Base-by-base conservation (phyloP, 2,113 vertebrate species). In the Fregetta grallaria region DNA sequence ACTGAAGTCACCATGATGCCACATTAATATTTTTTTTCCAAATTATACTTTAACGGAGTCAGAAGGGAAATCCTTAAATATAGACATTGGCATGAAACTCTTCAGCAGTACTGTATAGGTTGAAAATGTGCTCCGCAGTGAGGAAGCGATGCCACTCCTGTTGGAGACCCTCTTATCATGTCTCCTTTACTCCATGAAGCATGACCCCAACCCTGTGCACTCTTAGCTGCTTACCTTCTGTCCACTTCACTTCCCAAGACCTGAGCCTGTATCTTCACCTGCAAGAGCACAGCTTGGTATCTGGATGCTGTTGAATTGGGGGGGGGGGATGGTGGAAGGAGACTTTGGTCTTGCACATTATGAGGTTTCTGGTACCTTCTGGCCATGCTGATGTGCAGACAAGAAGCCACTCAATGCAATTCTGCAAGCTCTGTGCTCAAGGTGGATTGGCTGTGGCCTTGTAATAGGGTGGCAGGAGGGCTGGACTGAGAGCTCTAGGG, bases 391-490 rank as follows among this genome's bases (percentile, higher is more conserved):
- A 20, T 40, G 58, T 67, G 38, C 25, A 29, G 63, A 45, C 6
- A 44, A 49, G 56, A 52, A 61, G 23, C 21, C 10, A 6, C 11
- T 40, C 1, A 2, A 15, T 52, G 19, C 8, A 26, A 3, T 10
- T 26, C 1, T 49, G 34, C 5, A 44, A 50, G n/a, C 9, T 73
- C 52, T 68, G 10, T 45, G 32, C 18, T 92, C 11, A 9, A 20
- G 30, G 11, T 44, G 15, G 10, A 9, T 40, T 0, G 0, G 15
- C 30, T 40, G 38, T 4, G 3, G 30, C 6, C 34, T 74, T 0
- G 0, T 56, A 15, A 14, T 17, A 27, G 59, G 10, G 18, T 1
- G 5, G 19, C 52, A 72, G 45, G 13, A n/a, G 26, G 42, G 19
- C 26, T 66, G 68, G 59, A 10, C 40, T 45, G 25, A 40, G 50